A percentile compares a stretch with the other conserved stretches of the same genome.
Evolutionary conservation across 2,888 invertebrate species (phyloP).

Genomic region (Leptinotarsa tumamoca): DNA sequence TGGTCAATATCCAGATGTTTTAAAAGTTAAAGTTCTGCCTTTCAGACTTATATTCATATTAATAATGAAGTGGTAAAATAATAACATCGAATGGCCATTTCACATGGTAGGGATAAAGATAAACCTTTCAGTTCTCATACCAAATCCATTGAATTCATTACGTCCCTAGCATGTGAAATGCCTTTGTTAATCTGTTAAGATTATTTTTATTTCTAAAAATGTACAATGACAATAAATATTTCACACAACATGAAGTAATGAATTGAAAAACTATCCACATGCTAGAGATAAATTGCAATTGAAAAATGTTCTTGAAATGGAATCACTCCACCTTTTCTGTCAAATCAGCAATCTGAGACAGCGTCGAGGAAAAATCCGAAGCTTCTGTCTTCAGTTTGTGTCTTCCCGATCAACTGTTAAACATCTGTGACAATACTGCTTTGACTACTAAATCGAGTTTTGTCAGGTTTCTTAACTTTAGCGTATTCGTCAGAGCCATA

Average conservation of each 20-base stretch:
- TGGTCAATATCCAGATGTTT: no score
- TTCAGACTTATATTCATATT: no score
- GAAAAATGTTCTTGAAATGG: not conserved
- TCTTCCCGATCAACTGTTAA: conserved; percentile 40
- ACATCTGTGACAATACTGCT: conserved; percentile 62
- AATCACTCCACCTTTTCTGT: not conserved
- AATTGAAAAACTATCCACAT: conserved; percentile 51
- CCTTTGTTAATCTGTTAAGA: conserved; percentile 45
- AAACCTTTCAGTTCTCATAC: conserved; percentile 53
- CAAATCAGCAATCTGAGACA: not conserved
- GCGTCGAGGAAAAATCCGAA: not conserved
- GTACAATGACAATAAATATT: conserved; percentile 20
- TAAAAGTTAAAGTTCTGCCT: no score
- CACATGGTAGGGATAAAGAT: conserved; percentile 57
- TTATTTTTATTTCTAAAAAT: conserved; percentile 21
- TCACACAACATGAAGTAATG: conserved; percentile 7
- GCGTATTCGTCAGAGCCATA: conserved; percentile 56
- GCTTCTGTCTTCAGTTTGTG: not conserved
- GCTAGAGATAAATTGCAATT: conserved; percentile 46
- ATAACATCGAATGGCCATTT: conserved; percentile 51
- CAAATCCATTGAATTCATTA: conserved; percentile 33
- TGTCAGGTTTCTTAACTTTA: conserved; percentile 49
- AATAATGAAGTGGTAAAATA: not conserved
- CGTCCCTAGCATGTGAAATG: conserved; percentile 63
- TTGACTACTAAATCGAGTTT: conserved; percentile 58